Evolutionary conservation across 1,140 invertebrate genomes (phyloP), one percentile per base, ranked within the genome.

Genomic region (Calliopsis andreniformis): DNA sequence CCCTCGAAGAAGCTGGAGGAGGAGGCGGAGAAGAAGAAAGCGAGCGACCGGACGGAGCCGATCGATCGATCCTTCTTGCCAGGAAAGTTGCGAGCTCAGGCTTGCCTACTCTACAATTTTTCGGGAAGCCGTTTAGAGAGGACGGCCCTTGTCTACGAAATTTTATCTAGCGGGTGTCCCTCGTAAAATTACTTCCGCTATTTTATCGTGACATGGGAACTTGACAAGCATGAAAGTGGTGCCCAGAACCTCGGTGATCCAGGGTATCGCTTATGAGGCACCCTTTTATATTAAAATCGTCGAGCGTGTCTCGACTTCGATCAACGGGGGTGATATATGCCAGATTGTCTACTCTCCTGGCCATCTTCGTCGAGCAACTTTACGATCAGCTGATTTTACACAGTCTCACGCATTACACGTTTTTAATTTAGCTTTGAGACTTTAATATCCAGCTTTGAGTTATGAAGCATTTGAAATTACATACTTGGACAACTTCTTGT

Each of bases 21-120:
- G 45, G 55, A 39, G 30, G 32, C 2, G 53, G 7, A 67, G 20
- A 39, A 18, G 25, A 28, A 25, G 12, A 45, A 58, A 79, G 67
- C 39, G 63, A 68, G 56, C 56, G 73, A 61, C 59, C 45, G 72
- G 58, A 80, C 49, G 76, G 69, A 68, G 63, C 53, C 63, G 66
- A 83, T 79, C 79, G 75, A 83, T 83, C 80, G 70, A 83, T 83
- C 72, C 76, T 42, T 76, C 66, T 62, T 70, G 64, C 51, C 76
- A 69, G 58, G 55, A 81, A 81, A 59, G n/a, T 59, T 61, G 25
- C 59, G 28, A 58, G 49, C 59, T 12, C 23, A 7, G 53, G 14
- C n/a, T 63, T 30, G 30, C 51, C 55, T 59, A 18, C 23, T 59
- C 32, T 30, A 68, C 42, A 18, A 69, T 59, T 69, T 51, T 59